Percentiles rank a stretch among this genome's conserved stretches.
Conservation (phyloP, 2,113 vertebrate species). For the Hippocampus zosterae region DNA sequence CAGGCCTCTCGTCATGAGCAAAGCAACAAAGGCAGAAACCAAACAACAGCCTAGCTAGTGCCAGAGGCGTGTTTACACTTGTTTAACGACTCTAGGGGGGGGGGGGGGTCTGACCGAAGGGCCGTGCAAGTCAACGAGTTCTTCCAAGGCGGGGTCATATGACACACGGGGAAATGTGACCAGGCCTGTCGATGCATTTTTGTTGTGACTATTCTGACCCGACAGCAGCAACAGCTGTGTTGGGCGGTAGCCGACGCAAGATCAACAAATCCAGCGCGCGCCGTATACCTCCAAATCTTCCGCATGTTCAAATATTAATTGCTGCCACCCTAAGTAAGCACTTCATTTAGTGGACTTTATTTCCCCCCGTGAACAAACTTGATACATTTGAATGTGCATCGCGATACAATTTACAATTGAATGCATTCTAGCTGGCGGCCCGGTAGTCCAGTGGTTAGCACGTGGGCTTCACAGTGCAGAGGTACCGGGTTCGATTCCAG, state of each 20-base stretch:
- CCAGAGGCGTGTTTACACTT: background rate
- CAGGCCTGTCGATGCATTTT: conserved; percentile 14
- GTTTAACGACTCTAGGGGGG: conserved; percentile 7
- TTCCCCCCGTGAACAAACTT: too few relatives aligned
- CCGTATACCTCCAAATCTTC: too few relatives aligned
- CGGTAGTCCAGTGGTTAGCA: too few relatives aligned
- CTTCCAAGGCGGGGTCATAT: conserved; percentile 42
- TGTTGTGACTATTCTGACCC: conserved; percentile 3
- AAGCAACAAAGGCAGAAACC: background rate
- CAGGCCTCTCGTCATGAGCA: background rate
- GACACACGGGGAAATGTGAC: conserved; percentile 31
- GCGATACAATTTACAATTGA: too few relatives aligned
- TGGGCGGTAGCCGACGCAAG: background rate
- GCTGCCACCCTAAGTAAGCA: too few relatives aligned
- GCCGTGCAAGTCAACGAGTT: conserved; percentile 59
- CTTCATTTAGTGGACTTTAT: too few relatives aligned
- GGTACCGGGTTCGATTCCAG: too few relatives aligned
- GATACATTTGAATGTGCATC: too few relatives aligned
- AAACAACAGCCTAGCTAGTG: background rate
- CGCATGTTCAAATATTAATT: too few relatives aligned
- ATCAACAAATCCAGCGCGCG: background rate
- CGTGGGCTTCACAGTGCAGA: too few relatives aligned
- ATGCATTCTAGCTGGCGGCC: too few relatives aligned
- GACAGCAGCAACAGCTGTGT: conserved; percentile 8
- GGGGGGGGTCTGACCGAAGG: conserved; percentile 28